Evolutionary conservation across 2,888 invertebrate species (phyloP).

Genomic region (Torymus tubicola): DNA sequence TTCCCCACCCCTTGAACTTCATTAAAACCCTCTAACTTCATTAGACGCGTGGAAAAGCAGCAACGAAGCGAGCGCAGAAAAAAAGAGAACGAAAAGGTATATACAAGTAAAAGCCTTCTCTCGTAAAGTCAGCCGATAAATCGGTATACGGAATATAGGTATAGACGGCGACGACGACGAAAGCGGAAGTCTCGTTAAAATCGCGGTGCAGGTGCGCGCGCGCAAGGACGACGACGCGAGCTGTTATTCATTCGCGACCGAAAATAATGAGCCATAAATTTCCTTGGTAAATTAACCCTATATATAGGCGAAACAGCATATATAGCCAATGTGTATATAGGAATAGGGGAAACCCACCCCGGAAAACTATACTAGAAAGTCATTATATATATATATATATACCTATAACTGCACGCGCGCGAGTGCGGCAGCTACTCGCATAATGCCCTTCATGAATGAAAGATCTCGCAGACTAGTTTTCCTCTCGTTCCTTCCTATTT

Average conservation of each 20-base stretch:
- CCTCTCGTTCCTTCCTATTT: constrained; percentile 5
- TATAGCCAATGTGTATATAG: too few species aligned
- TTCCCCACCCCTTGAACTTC: too few species aligned
- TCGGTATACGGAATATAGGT: constrained; percentile 26
- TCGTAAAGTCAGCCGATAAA: constrained; percentile 46
- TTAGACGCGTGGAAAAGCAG: constrained; percentile 33
- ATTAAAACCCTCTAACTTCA: constrained; percentile 34
- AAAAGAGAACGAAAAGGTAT: background rate
- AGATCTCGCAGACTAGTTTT: constrained; percentile 50
- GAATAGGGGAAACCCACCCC: background rate
- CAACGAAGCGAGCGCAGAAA: background rate
- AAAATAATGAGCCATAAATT: constrained; percentile 56
- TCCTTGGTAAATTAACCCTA: constrained; percentile 36
- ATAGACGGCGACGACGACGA: background rate
- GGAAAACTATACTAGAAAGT: constrained; percentile 6
- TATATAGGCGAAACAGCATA: too few species aligned
- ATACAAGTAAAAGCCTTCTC: background rate
- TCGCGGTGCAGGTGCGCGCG: constrained; percentile 22
- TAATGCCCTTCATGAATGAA: constrained; percentile 54
- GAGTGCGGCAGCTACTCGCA: background rate
- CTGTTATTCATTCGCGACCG: constrained; percentile 51
- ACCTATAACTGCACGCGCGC: too few species aligned
- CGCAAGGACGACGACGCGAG: constrained; percentile 11
- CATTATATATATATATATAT: constrained; percentile 13
- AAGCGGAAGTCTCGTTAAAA: constrained; percentile 56